Base-by-base conservation (phyloP, 2,888 invertebrate species). In the Hemicrepidius hirtus region DNA sequence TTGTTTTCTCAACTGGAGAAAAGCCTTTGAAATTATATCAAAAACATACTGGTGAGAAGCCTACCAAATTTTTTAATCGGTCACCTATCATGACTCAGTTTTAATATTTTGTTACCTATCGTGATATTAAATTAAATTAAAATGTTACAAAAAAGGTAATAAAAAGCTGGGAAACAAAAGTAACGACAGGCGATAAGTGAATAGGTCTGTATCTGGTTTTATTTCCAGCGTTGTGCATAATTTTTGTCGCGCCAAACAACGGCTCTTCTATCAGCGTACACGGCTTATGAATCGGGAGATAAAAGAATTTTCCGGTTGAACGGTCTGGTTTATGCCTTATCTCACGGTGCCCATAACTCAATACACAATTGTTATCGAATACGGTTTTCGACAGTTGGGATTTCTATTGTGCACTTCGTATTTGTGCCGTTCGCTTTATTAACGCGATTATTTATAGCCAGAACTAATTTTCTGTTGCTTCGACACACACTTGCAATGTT, bases 301-400 rank as follows among this genome's bases (percentile, higher is more conserved):
- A 71, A 71, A 71, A 71, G 67, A 71, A 71, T 67, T 71, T 71
- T 71, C 71, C 67, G 37, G 65, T 28, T 41, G 71, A 71, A 62
- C 50, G 53, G 49, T 37, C 49, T 24, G 37, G 53, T 59, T 65
- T 64, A 40, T 44, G 21, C 62, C 66, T 71, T 71, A 71, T 71
- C 71, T 60, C 50, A 53, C 59, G 49, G 24, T 37, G 53, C 20
- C 71, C 55, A 67, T 71, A 71, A 71, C 46, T 71, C 71, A 67
- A 67, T 67, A 62, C 65, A 65, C 66, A 67, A 67, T 71, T 67
- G 71, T 67, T 67, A 71, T 71, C 71, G 62, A 71, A 62, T 59
- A 59, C 50, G 59, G 65, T 50, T 64, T 63, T 64, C 55, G 57
- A 70, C 70, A 57, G 70, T 64, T 64, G 68, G 46, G 41, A 35